These are phyloP conservation scores for Aptenodytes patagonicus DNA, from an alignment of 2,113 vertebrate genomes.

Conservation along the genomic window DNA sequence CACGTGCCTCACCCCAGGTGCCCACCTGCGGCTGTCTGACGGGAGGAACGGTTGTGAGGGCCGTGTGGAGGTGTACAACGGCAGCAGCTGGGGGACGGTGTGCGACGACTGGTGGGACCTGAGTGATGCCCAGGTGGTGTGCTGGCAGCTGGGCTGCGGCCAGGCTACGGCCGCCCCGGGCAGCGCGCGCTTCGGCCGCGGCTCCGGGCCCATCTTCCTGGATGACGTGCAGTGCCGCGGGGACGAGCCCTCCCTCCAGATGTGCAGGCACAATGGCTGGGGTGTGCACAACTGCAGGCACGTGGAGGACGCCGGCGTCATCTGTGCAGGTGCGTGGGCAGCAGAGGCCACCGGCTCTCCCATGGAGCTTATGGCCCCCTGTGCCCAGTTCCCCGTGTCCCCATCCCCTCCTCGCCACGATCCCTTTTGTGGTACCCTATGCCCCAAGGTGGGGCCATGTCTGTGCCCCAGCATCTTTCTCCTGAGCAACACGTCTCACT, in stretches of 20 bases:
- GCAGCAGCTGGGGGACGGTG: no score
- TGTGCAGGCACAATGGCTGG: not conserved
- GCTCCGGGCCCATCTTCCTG: not conserved
- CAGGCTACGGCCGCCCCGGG: no score
- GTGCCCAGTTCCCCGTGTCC: fast-evolving
- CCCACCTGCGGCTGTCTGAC: no score
- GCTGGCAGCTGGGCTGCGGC: no score
- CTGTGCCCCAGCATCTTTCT: not conserved
- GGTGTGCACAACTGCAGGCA: not conserved
- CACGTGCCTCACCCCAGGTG: no score
- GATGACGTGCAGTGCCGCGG: not conserved
- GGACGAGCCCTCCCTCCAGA: not conserved
- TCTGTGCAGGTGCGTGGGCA: not conserved
- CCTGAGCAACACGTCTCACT: not conserved
- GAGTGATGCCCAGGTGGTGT: no score
- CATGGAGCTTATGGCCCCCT: fast-evolving
- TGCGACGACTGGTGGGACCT: no score
- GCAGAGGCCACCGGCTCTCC: fast-evolving
- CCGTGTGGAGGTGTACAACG: no score
- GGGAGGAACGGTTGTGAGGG: no score
- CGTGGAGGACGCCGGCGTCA: not conserved
- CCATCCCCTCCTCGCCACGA: fast-evolving
- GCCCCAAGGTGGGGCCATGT: fast-evolving
- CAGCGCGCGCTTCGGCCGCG: no score
- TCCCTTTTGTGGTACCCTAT: fast-evolving